phyloP scores from a whole-genome alignment of 2,113 vertebrate species.

The Epinephelus cyanopodus region DNA sequence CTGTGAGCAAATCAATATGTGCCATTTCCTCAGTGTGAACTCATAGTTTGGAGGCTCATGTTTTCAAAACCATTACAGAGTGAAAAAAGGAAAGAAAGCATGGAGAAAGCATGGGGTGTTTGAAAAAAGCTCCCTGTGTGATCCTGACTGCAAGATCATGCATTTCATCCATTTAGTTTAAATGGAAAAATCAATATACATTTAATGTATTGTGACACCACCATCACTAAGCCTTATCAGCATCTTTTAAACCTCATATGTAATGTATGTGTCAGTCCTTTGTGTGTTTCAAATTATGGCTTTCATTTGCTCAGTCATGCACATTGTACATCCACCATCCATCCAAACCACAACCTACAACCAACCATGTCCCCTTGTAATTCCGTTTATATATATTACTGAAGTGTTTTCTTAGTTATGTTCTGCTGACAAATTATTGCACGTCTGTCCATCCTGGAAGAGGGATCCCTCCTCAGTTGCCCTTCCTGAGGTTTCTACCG shows the following conservation, averaged over 20 bases:
- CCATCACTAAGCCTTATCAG: background rate
- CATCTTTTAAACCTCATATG: background rate
- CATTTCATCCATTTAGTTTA: background rate
- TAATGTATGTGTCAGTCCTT: background rate
- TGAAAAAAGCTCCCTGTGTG: background rate
- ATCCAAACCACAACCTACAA: background rate
- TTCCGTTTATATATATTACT: background rate
- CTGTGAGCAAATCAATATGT: slow-evolving; percentile 24
- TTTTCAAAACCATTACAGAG: slow-evolving; percentile 1
- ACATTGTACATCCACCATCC: background rate
- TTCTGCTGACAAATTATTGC: background rate
- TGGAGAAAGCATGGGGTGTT: background rate
- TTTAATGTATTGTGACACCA: background rate
- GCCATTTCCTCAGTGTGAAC: slow-evolving; percentile 12
- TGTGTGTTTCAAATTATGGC: background rate
- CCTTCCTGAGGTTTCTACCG: no score
- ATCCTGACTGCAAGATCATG: background rate
- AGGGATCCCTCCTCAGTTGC: no score
- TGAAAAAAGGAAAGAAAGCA: background rate
- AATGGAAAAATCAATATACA: slow-evolving; percentile 6
- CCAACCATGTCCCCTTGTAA: background rate
- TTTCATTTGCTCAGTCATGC: background rate
- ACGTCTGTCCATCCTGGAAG: no score
- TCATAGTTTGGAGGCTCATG: background rate
- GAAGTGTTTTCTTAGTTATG: background rate